Evolutionary conservation across 2,797 vertebrate genomes (phyloP).

Genomic region (Spinibarbus caldwelli): DNA sequence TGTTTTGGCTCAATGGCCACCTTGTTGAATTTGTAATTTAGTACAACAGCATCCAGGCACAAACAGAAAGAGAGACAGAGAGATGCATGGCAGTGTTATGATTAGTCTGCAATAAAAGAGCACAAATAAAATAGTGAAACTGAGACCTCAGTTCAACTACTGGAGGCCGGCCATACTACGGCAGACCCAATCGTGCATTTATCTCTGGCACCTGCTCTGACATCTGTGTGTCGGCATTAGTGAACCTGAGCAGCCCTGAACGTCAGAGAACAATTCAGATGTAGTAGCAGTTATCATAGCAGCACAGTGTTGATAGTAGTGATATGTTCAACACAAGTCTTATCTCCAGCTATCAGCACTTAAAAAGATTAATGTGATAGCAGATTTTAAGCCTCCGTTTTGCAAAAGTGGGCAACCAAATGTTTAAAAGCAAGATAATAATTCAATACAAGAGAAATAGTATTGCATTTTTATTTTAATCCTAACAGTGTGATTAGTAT

Average conservation of each 20-base stretch:
- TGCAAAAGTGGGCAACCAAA: background rate
- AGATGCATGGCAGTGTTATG: conserved; percentile 23
- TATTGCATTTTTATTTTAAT: background rate
- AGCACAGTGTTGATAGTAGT: background rate
- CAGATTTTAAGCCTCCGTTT: background rate
- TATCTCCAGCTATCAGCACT: conserved; percentile 14
- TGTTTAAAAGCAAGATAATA: background rate
- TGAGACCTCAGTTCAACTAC: conserved; percentile 14
- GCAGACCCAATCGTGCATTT: conserved; percentile 17
- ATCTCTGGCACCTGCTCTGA: conserved; percentile 32
- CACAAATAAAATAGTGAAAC: conserved; percentile 34
- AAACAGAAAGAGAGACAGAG: conserved; percentile 27
- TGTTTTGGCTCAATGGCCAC: conserved; percentile 58
- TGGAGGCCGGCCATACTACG: conserved; percentile 15
- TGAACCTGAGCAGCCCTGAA: conserved; percentile 17
- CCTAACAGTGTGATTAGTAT: background rate
- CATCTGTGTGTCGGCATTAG: conserved; percentile 19
- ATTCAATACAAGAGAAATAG: background rate
- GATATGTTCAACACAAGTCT: background rate
- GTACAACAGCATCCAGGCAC: conserved; percentile 49
- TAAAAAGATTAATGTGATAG: background rate
- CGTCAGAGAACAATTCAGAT: background rate
- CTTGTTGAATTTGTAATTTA: conserved; percentile 63
- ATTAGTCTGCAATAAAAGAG: conserved; percentile 38
- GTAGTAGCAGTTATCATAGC: background rate